A percentile compares a stretch with the other conserved stretches of the same genome.
phyloP scores from a whole-genome alignment of 2,113 vertebrate genomes.

The Solenodon paradoxus region DNA sequence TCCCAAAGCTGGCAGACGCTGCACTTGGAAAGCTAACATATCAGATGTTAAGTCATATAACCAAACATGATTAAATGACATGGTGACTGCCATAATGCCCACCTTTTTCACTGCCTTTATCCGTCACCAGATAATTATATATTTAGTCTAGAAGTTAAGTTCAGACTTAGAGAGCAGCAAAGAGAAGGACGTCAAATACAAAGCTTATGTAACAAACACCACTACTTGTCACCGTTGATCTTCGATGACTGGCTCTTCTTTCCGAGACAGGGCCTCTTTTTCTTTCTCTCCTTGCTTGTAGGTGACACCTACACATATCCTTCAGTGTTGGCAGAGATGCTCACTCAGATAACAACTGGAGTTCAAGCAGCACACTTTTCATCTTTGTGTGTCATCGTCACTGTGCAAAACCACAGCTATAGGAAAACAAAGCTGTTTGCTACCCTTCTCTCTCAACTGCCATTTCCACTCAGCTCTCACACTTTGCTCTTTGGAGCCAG shows the following conservation, averaged over 20 bases:
- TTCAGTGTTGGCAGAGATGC: slow-evolving; percentile 79
- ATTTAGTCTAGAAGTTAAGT: slow-evolving; percentile 64
- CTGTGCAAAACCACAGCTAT: slow-evolving; percentile 83
- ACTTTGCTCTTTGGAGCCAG: slow-evolving; percentile 71
- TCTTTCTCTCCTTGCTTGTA: slow-evolving; percentile 58
- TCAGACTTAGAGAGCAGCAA: slow-evolving; percentile 59
- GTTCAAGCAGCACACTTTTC: slow-evolving; percentile 78
- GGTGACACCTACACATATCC: slow-evolving; percentile 85
- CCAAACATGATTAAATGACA: neutral
- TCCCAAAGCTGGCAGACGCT: neutral
- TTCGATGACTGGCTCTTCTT: slow-evolving; percentile 74
- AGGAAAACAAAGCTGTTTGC: slow-evolving; percentile 83
- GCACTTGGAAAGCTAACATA: neutral
- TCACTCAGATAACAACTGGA: slow-evolving; percentile 82
- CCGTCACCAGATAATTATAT: slow-evolving; percentile 35
- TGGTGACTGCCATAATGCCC: neutral
- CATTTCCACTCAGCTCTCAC: slow-evolving; percentile 78
- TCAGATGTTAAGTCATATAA: slow-evolving; percentile 1
- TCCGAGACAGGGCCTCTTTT: slow-evolving; percentile 69
- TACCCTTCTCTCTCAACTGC: slow-evolving; percentile 81
- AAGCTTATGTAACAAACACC: slow-evolving; percentile 72
- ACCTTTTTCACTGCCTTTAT: slow-evolving; percentile 24
- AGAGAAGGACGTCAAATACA: slow-evolving; percentile 69
- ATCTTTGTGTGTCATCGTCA: slow-evolving; percentile 83
- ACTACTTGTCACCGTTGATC: slow-evolving; percentile 72